Evolutionary conservation across 1,140 invertebrate genomes (phyloP), one percentile per base, ranked within the genome.

Genomic region (Drosophila ananassae): DNA sequence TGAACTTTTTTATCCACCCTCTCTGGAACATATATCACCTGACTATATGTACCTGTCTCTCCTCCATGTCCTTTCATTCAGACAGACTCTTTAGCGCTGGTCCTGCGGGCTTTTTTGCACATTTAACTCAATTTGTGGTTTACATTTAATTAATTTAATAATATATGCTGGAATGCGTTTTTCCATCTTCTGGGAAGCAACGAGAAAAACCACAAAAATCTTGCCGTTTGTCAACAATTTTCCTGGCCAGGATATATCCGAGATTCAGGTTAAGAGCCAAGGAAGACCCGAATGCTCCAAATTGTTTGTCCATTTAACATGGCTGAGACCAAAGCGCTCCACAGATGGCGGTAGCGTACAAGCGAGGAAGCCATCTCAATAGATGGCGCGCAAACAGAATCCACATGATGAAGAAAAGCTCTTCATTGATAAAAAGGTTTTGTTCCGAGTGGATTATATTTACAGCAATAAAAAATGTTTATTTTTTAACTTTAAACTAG

Each of bases 91-190:
- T 46, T 57, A 17, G 10, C 46, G 13, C 59, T 63, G 77, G 58
- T 60, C 80, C 57, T 61, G 76, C 76, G 73, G 66, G 72, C 69
- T 81, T 78, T 85, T 87, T 87, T 87, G 74, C 62, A 66, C 78
- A 87, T 85, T 87, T 87, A 85, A 85, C 82, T 85, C 82, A 85
- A 85, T 85, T 87, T 85, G 82, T 82, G 82, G 82, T 73, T 87
- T 81, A 75, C 74, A 82, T 85, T 82, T 82, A 85, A 85, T 85
- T 85, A 85, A 85, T 85, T 85, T 82, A 87, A 85, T 85, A 78
- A 85, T 81, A 85, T 64, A 67, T 50, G 76, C 72, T 69, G 67
- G 52, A 67, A 64, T 34, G 30, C 21, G 24, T 71, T 52, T 53
- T 53, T 39, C 66, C 76, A 55, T 47, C 61, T 63, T 53, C 51